Conservation (phyloP, 2,888 invertebrate species). For the Drosophila picticornis region DNA sequence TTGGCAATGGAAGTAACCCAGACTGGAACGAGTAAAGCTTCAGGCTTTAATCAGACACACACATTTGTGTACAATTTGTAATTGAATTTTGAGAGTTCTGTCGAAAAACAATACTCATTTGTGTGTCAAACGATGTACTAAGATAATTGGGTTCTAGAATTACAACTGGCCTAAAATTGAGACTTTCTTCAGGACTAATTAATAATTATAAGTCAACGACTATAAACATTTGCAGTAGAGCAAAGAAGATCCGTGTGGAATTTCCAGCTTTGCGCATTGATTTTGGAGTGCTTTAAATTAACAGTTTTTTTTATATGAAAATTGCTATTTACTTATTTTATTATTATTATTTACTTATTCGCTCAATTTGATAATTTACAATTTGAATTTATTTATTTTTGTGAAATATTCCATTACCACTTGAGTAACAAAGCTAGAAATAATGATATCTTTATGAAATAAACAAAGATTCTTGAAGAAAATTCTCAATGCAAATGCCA, state of each 20-base stretch:
- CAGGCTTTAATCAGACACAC: constrained; percentile 44
- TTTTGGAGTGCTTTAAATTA: no score
- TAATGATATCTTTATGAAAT: background rate
- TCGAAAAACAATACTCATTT: background rate
- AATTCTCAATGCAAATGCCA: no score
- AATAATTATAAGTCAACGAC: background rate
- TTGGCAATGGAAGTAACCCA: constrained; percentile 13
- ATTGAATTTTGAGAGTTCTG: constrained; percentile 23
- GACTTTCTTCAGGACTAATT: background rate
- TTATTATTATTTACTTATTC: no score
- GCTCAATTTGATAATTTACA: background rate
- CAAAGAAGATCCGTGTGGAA: background rate
- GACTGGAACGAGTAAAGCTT: constrained; percentile 14
- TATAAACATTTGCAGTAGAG: background rate
- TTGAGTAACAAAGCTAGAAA: background rate
- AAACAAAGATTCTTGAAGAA: background rate
- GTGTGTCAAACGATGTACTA: constrained; percentile 9
- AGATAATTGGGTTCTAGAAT: constrained; percentile 15
- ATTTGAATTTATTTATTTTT: background rate
- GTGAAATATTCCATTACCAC: background rate
- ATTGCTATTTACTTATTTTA: background rate
- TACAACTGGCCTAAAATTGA: background rate
- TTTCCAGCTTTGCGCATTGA: background rate
- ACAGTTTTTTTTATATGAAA: background rate
- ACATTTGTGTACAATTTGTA: constrained; percentile 5